Evolutionary conservation across 1,140 invertebrate genomes (phyloP).

Genomic region (Phortica variegata): DNA sequence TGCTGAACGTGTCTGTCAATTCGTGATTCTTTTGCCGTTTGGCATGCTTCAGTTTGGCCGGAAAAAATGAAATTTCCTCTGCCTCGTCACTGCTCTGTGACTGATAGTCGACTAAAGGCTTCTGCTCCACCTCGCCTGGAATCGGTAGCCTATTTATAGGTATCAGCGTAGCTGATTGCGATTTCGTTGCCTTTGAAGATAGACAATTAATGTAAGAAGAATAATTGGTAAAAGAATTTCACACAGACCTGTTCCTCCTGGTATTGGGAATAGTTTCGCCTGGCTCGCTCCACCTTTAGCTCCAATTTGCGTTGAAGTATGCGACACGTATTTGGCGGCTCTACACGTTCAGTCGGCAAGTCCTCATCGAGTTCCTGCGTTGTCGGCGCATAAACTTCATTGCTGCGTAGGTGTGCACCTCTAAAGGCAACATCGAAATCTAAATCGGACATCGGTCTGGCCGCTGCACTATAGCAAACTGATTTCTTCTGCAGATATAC

Average conservation of each 20-base stretch:
- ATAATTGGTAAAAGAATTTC: background rate
- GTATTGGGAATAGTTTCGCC: conserved; percentile 50
- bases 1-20: conserved; percentile 53
- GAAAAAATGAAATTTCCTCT: conserved; percentile 53
- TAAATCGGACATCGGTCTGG: conserved; percentile 46
- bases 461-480: conserved; percentile 32
- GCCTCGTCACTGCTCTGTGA: conserved; percentile 51
- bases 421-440: conserved; percentile 50
- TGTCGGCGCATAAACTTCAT: conserved; percentile 43
- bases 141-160: conserved; percentile 51
- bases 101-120: conserved; percentile 55
- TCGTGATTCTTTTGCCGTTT: conserved; percentile 43
- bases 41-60: conserved; percentile 40
- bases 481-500: background rate
- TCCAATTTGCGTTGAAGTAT: conserved; percentile 55
- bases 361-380: conserved; percentile 48
- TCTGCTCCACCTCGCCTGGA: conserved; percentile 46
- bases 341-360: conserved; percentile 22
- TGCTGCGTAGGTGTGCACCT: conserved; percentile 22
- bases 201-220: background rate
- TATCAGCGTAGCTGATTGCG: conserved; percentile 50
- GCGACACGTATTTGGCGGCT: conserved; percentile 54
- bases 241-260: conserved; percentile 44
- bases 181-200: conserved; percentile 37
- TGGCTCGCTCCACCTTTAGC: conserved; percentile 54